Base-by-base conservation (phyloP, 1,140 invertebrate genomes). In the Contarinia nasturtii region DNA sequence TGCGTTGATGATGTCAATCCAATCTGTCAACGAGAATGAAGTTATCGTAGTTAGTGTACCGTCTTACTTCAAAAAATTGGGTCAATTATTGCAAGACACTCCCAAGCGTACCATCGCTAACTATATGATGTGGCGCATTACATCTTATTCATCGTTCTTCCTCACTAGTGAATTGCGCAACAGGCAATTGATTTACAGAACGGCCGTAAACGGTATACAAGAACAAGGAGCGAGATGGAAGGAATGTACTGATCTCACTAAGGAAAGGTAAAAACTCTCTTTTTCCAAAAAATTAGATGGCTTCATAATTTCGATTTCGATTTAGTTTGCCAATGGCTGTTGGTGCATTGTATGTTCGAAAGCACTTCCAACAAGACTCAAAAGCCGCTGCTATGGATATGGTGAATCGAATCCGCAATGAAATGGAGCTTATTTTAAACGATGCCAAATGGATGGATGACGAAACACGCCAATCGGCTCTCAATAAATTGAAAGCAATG, bases 371-470 rank as follows among this genome's bases (percentile, higher is more conserved):
- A 44, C 74, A 79, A 54, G 71, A 77, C 27, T 77, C 80, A 0
- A 80, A 81, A 54, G 67, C 70, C 14, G 75, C 73, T 49, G 85
- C 86, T 1, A 57, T 86, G 47, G 79, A 87, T 57, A 88, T 92
- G 82, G 85, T 92, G 0, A 66, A 72, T 15, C 76, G 84, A 50
- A 87, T 93, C 44, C 71, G 79, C 55, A 64, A 70, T 37, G 73
- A 74, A 34, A 76, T 77, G 58, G 63, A 67, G 36, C 65, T 71
- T 50, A 74, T 81, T 1, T 59, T 89, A n/a, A 60, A 59, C 8
- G 63, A 79, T 54, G 76, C 87, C 3, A 77, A 82, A 5, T 94
- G 89, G 90, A 91, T 94, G 86, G 88, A 93, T 55, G 71, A 79
- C 1, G 67, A 71, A 41, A 93, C 90, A 0, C 78, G 75, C 47